Evolutionary conservation across 2,113 vertebrate genomes (phyloP).

Genomic region (Bothrops jararaca): DNA sequence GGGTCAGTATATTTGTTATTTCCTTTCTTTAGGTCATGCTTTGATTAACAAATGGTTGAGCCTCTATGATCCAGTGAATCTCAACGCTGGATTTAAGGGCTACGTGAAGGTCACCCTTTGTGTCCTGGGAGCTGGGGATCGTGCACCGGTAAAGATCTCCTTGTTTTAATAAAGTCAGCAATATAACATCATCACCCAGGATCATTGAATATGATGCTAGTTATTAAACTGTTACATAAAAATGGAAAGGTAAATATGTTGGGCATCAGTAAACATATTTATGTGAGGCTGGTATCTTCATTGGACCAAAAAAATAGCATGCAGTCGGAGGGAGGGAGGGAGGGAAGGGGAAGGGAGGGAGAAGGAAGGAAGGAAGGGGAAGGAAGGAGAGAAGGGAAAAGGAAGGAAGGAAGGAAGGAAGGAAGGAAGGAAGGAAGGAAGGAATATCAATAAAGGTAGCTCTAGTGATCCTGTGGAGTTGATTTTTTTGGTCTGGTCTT

Average conservation of each 20-base stretch:
- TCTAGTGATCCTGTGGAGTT: neutral
- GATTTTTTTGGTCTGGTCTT: neutral
- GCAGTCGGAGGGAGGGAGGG: neutral
- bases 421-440: neutral
- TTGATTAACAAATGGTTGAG: conserved; percentile 64
- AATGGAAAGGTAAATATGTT: neutral
- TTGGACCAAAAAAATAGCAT: neutral
- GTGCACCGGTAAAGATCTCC: conserved; percentile 47
- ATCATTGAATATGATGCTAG: neutral
- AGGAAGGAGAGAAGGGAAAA: neutral
- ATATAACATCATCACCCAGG: neutral
- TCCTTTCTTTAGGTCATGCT: conserved; percentile 52
- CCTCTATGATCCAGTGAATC: conserved; percentile 51
- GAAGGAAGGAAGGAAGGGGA: neutral
- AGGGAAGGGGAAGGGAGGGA: no score
- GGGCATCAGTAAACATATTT: neutral
- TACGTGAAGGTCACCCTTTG: conserved; percentile 67
- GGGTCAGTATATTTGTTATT: neutral
- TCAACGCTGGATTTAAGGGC: conserved; percentile 50
- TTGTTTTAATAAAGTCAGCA: no score
- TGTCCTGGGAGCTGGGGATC: conserved; percentile 55
- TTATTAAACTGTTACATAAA: neutral
- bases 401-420: no score
- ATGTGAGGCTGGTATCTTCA: neutral
- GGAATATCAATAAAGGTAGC: neutral